Evolutionary conservation across 2,113 vertebrate species (phyloP).

Genomic region (Oreochromis niloticus): DNA sequence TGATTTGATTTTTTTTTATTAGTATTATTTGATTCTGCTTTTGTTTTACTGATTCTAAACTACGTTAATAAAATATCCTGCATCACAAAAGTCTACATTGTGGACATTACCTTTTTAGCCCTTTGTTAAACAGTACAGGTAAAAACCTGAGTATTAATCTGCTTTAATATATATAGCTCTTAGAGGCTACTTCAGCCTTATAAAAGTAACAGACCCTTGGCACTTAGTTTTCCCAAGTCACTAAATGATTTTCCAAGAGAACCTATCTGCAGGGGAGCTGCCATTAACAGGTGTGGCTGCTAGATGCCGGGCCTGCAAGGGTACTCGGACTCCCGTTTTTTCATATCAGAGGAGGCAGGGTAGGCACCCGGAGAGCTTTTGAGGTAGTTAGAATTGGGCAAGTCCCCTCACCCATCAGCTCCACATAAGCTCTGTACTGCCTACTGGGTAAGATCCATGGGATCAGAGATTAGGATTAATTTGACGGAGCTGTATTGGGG

Average conservation of each 20-base stretch:
- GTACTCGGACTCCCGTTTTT: background rate
- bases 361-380: background rate
- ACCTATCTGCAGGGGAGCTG: background rate
- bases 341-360: background rate
- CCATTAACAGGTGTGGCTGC: background rate
- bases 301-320: background rate
- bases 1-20: background rate
- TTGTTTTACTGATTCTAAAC: background rate
- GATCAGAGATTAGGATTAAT: background rate
- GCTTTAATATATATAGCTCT: background rate
- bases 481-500: background rate
- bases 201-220: background rate
- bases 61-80: background rate
- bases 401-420: background rate
- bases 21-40: background rate
- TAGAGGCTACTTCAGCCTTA: background rate
- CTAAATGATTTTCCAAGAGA: background rate
- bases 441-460: background rate
- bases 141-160: background rate
- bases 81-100: background rate
- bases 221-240: background rate
- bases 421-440: background rate
- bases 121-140: background rate
- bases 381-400: background rate
- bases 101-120: background rate